Evolutionary conservation across 2,797 vertebrate species (phyloP).

Genomic region (Phoxinus dragarum): DNA sequence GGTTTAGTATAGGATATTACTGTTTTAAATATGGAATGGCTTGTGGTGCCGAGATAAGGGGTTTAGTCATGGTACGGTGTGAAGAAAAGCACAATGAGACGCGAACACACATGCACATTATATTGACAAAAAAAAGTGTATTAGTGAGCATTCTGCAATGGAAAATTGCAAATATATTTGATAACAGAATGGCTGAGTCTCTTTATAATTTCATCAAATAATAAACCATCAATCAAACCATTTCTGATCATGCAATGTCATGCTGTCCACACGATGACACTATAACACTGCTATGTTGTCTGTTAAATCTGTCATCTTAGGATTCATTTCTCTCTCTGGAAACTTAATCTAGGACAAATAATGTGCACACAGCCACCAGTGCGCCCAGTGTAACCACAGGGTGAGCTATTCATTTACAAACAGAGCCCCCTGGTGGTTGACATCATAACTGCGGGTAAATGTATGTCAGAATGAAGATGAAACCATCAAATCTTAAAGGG

Average conservation of each 20-base stretch:
- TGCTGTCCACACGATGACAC: background rate
- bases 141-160: background rate
- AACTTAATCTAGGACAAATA: background rate
- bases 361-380: background rate
- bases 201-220: background rate
- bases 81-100: background rate
- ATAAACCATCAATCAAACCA: background rate
- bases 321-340: slow-evolving; percentile 11
- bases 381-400: background rate
- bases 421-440: slow-evolving; percentile 42
- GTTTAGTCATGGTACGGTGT: background rate
- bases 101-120: background rate
- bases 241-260: background rate
- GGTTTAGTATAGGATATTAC: no score
- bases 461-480: background rate
- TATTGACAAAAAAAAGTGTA: background rate
- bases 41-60: no score
- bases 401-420: slow-evolving; percentile 5
- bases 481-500: background rate
- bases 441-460: background rate
- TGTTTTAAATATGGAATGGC: no score
- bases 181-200: background rate
- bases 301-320: background rate
- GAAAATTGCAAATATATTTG: background rate
- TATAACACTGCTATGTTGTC: slow-evolving; percentile 23